phyloP scores from a whole-genome alignment of 2,797 vertebrate genomes.

The Sebastiscus albofasciatus region DNA sequence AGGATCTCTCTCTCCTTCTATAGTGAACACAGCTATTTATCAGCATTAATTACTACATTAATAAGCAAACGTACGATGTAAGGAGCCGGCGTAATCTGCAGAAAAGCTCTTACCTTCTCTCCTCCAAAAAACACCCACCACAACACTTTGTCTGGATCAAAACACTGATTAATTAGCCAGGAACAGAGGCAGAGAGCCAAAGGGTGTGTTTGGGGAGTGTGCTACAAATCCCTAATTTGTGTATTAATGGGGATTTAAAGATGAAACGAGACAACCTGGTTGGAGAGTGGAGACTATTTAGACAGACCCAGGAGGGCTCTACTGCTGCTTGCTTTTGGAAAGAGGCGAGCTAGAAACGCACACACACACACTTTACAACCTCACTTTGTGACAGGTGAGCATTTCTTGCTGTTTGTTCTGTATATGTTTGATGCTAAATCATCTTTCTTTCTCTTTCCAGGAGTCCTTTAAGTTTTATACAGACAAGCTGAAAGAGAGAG shows the following conservation, averaged over 20 bases:
- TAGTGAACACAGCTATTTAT: slow-evolving; percentile 29
- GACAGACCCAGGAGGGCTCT: slow-evolving; percentile 51
- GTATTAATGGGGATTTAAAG: slow-evolving; percentile 77
- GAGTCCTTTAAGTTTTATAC: slow-evolving; percentile 88
- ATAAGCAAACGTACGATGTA: slow-evolving; percentile 23
- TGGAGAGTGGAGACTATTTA: slow-evolving; percentile 62
- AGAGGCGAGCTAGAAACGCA: slow-evolving; percentile 6
- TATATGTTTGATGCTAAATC: slow-evolving; percentile 8
- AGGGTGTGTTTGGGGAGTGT: slow-evolving; percentile 57
- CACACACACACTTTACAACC: neutral
- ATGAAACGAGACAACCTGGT: slow-evolving; percentile 75
- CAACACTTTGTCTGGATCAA: slow-evolving; percentile 70
- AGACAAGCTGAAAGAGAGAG: slow-evolving; percentile 79
- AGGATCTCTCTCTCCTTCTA: neutral
- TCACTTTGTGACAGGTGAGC: neutral
- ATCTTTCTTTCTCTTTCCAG: slow-evolving; percentile 72
- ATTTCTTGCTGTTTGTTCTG: neutral
- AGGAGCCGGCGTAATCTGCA: slow-evolving; percentile 54
- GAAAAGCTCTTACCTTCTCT: slow-evolving; percentile 51
- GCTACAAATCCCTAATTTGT: slow-evolving; percentile 75
- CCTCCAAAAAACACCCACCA: slow-evolving; percentile 23
- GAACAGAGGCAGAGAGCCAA: slow-evolving; percentile 43
- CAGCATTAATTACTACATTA: slow-evolving; percentile 53
- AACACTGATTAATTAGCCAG: slow-evolving; percentile 70
- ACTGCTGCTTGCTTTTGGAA: slow-evolving; percentile 27